phyloP scores from a whole-genome alignment of 2,888 invertebrate genomes.

The Pollenia amentaria region DNA sequence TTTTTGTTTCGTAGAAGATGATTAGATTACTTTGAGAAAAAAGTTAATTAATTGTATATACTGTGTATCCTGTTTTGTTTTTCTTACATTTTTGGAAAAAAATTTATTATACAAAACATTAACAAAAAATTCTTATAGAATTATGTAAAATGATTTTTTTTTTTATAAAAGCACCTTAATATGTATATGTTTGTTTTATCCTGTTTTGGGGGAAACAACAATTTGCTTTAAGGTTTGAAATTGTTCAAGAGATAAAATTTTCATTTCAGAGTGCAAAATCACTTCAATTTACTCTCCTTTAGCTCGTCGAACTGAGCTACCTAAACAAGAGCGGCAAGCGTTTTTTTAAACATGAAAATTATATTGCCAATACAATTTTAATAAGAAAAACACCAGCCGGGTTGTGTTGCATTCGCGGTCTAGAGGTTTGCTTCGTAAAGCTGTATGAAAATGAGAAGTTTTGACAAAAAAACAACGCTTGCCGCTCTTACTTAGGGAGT shows the following conservation, averaged over 20 bases:
- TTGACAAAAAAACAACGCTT: too few relatives aligned
- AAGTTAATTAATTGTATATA: conserved; percentile 67
- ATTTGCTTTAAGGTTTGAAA: conserved; percentile 8
- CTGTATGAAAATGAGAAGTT: too few relatives aligned
- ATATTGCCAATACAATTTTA: too few relatives aligned
- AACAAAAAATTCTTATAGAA: conserved; percentile 62
- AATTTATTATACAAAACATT: conserved; percentile 53
- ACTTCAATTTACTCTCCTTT: too few relatives aligned
- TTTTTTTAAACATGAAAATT: too few relatives aligned
- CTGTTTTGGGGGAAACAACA: neutral
- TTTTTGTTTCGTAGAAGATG: conserved; percentile 13
- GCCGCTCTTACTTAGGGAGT: too few relatives aligned
- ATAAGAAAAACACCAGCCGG: too few relatives aligned
- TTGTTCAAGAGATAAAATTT: neutral
- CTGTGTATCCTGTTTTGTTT: conserved; percentile 72
- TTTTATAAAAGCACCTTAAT: conserved; percentile 72
- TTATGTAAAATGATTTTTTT: conserved; percentile 31
- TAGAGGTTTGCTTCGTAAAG: too few relatives aligned
- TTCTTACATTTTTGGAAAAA: conserved; percentile 39
- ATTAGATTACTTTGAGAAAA: conserved; percentile 57
- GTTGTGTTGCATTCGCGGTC: too few relatives aligned
- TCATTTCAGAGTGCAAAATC: neutral
- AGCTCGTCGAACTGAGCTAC: too few relatives aligned
- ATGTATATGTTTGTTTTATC: neutral
- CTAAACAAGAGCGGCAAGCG: too few relatives aligned